A percentile compares a stretch with the other conserved stretches of the same genome.
phyloP scores from a whole-genome alignment of 2,888 invertebrate species.

The Synergus laeviventris region DNA sequence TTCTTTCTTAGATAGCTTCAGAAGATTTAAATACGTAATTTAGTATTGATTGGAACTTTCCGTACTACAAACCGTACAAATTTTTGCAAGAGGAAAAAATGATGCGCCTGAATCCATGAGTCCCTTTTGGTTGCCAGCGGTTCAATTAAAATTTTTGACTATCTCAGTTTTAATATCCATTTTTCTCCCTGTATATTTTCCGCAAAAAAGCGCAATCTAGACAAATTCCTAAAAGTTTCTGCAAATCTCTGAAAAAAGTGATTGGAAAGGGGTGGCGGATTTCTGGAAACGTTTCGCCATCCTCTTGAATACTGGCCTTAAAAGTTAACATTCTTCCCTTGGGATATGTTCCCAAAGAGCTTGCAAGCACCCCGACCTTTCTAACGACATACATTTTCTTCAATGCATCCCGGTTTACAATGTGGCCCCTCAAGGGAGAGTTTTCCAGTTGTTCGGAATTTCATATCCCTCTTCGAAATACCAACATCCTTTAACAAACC shows the following conservation, averaged over 20 bases:
- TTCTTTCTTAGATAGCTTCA: too few species aligned
- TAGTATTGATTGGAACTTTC: too few species aligned
- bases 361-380: slow-evolving; percentile 46
- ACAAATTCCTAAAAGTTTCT: slow-evolving; percentile 18
- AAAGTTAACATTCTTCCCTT: slow-evolving; percentile 45
- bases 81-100: too few species aligned
- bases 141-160: too few species aligned
- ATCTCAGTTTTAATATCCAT: too few species aligned
- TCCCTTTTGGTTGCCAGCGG: too few species aligned
- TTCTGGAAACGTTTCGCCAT: slow-evolving; percentile 9
- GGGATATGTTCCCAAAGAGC: slow-evolving; percentile 44
- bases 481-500: not conserved
- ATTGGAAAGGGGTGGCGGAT: slow-evolving; percentile 41
- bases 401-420: not conserved
- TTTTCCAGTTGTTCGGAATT: not conserved
- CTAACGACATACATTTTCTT: slow-evolving; percentile 20
- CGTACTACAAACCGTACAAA: too few species aligned
- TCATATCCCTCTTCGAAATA: not conserved
- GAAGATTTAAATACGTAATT: too few species aligned
- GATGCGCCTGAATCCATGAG: too few species aligned
- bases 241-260: slow-evolving; percentile 46
- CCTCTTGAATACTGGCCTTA: slow-evolving; percentile 45
- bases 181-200: too few species aligned
- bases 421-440: not conserved
- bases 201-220: too few species aligned